Evolutionary conservation across 1,140 invertebrate genomes (phyloP).

Genomic region (Halesus radiatus): DNA sequence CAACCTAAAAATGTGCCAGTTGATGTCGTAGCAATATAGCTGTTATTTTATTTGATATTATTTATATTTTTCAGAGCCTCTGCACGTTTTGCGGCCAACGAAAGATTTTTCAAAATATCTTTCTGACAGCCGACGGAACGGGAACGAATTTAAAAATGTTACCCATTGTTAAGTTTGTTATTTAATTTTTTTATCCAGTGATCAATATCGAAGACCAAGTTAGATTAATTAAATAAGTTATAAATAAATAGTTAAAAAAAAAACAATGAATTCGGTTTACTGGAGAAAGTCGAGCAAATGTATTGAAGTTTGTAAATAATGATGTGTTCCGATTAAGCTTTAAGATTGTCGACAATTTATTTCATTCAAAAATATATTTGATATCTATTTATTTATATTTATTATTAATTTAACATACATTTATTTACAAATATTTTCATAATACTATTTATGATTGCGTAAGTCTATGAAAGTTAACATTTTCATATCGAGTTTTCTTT

Average conservation of each 20-base stretch:
- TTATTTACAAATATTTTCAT: not conserved
- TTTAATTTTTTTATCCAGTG: not conserved
- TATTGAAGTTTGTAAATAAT: conserved; percentile 26
- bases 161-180: conserved; percentile 4
- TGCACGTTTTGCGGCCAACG: not conserved
- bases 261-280: not conserved
- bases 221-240: no score
- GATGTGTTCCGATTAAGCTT: not conserved
- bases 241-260: not conserved
- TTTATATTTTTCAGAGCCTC: not conserved
- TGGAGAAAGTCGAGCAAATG: not conserved
- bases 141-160: not conserved
- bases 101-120: no score
- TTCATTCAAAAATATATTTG: not conserved
- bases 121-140: not conserved
- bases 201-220: no score
- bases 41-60: conserved; percentile 12
- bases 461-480: no score
- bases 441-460: not conserved
- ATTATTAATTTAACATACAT: not conserved
- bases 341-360: no score
- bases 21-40: not conserved
- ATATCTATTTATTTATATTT: conserved; percentile 1
- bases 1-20: not conserved
- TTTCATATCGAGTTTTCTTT: no score